phyloP scores from a whole-genome alignment of 2,113 vertebrate species.

The Lasiurus cinereus region DNA sequence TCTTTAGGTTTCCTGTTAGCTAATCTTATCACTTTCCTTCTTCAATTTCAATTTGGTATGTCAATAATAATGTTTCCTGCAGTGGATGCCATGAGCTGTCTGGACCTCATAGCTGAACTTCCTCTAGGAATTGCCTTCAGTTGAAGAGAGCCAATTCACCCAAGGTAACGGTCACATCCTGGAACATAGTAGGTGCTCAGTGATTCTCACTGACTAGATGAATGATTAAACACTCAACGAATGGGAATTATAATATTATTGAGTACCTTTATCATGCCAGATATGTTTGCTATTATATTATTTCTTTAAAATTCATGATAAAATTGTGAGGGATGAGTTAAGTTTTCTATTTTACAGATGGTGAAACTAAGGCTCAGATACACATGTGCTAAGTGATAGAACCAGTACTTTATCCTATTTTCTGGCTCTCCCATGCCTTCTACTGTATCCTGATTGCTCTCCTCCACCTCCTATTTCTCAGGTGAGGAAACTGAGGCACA shows the following conservation, averaged over 20 bases:
- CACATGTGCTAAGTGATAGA: neutral
- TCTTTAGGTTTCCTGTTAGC: neutral
- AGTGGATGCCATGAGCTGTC: rapidly evolving
- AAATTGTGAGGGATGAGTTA: neutral
- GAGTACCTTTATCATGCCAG: neutral
- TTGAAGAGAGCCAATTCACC: neutral
- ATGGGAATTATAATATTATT: neutral
- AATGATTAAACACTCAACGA: neutral
- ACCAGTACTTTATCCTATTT: neutral
- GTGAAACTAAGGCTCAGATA: neutral
- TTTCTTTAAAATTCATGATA: neutral
- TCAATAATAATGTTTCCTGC: neutral
- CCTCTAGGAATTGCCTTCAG: neutral
- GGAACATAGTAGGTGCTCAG: neutral
- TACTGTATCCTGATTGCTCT: neutral
- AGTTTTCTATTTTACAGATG: neutral
- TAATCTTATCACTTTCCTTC: neutral
- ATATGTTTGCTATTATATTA: neutral
- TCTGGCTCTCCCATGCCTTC: neutral
- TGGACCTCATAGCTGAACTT: neutral
- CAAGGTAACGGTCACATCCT: neutral
- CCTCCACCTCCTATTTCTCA: neutral
- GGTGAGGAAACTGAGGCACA: neutral
- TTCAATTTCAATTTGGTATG: neutral
- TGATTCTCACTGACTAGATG: neutral